A percentile compares a stretch with the other conserved stretches of the same genome.
Evolutionary conservation across 1,140 invertebrate species (phyloP).

Genomic region (fruit fly (Drosophila melanogaster)): DNA sequence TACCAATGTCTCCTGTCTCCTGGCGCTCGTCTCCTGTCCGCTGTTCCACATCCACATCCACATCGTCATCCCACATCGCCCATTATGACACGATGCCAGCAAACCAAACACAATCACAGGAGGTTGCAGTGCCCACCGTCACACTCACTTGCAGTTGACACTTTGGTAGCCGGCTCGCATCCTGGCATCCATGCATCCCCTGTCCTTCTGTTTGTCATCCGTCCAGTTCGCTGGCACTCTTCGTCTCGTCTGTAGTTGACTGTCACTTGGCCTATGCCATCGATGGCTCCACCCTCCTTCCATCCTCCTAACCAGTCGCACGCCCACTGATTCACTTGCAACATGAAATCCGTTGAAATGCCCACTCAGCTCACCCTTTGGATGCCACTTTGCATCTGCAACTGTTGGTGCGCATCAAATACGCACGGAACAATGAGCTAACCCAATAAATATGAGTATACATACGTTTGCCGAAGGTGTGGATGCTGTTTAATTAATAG

Average conservation of each 20-base stretch:
- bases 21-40: slow-evolving; percentile 7
- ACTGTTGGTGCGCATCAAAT: slow-evolving; percentile 25
- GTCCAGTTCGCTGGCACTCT: slow-evolving; percentile 38
- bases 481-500: slow-evolving; percentile 25
- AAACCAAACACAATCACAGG: slow-evolving; percentile 78
- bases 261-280: slow-evolving; percentile 58
- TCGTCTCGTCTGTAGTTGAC: slow-evolving; percentile 15
- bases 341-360: slow-evolving; percentile 58
- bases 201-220: slow-evolving; percentile 73
- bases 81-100: slow-evolving; percentile 73
- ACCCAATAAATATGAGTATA: slow-evolving; percentile 31
- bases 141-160: slow-evolving; percentile 77
- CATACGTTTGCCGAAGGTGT: not conserved
- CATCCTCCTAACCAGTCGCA: not conserved
- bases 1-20: slow-evolving; percentile 28
- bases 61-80: slow-evolving; percentile 30
- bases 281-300: slow-evolving; percentile 25
- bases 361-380: slow-evolving; percentile 17
- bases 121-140: slow-evolving; percentile 51
- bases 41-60: slow-evolving; percentile 15
- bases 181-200: slow-evolving; percentile 19
- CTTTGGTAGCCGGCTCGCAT: slow-evolving; percentile 50
- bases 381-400: slow-evolving; percentile 30
- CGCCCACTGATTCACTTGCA: slow-evolving; percentile 54
- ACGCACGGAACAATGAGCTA: slow-evolving; percentile 24